Evolutionary conservation across 2,888 invertebrate species (phyloP).

Genomic region (Cylloceria caligata): DNA sequence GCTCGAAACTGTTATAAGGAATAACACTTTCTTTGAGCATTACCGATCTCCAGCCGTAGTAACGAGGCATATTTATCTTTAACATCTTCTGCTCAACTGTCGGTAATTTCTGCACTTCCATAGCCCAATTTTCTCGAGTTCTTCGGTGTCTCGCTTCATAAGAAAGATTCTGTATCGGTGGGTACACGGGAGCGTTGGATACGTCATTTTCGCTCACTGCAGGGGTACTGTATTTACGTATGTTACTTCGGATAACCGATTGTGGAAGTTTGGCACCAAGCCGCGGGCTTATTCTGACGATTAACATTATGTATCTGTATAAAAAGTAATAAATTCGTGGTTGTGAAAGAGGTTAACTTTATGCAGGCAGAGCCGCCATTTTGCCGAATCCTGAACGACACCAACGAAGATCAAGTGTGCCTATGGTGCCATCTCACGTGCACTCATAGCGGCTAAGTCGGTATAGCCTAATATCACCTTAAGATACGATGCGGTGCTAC

Average conservation of each 20-base stretch:
- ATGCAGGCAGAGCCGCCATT: conserved; percentile 19
- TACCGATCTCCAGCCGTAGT: conserved; percentile 91
- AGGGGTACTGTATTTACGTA: conserved; percentile 63
- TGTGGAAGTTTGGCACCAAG: conserved; percentile 36
- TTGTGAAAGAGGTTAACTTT: conserved; percentile 17
- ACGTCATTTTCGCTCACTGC: conserved; percentile 80
- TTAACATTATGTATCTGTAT: conserved; percentile 58
- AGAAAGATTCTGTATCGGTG: conserved; percentile 88
- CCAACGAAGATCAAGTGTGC: too few species aligned
- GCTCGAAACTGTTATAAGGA: conserved; percentile 89
- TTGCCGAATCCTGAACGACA: too few species aligned
- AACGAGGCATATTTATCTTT: conserved; percentile 92
- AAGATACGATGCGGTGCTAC: too few species aligned
- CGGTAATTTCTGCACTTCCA: conserved; percentile 87
- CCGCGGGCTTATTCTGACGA: conserved; percentile 58
- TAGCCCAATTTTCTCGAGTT: conserved; percentile 85
- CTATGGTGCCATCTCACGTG: too few species aligned
- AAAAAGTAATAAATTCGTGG: neutral
- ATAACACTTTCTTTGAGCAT: conserved; percentile 87
- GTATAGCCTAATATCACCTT: too few species aligned
- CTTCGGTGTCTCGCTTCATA: conserved; percentile 85
- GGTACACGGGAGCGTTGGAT: conserved; percentile 85
- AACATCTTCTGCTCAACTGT: conserved; percentile 95
- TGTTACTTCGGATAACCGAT: conserved; percentile 37
- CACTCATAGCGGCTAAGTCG: too few species aligned